phyloP scores from a whole-genome alignment of 1,140 invertebrate genomes.

The Oryzaephilus surinamensis region DNA sequence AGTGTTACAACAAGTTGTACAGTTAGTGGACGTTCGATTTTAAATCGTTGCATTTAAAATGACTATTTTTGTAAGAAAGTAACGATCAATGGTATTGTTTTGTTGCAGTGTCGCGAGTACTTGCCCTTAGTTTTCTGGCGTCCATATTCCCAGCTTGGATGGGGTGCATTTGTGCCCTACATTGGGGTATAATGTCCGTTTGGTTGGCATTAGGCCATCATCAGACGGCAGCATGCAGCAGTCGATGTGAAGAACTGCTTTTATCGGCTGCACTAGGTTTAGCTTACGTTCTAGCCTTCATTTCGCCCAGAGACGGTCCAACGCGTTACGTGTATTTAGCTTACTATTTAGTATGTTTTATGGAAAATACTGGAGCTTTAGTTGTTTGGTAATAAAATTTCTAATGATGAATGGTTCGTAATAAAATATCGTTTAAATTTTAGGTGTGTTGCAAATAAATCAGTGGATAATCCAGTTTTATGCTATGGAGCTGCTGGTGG shows the following conservation, averaged over 20 bases:
- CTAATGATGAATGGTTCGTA: background rate
- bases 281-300: conserved; percentile 39
- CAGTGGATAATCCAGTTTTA: conserved; percentile 29
- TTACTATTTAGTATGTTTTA: conserved; percentile 40
- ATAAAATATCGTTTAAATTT: conserved; percentile 9
- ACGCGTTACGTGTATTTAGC: conserved; percentile 39
- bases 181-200: conserved; percentile 36
- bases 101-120: conserved; percentile 31
- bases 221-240: conserved; percentile 35
- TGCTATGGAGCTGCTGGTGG: conserved; percentile 35
- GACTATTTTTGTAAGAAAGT: too few relatives aligned
- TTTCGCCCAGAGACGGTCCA: conserved; percentile 39
- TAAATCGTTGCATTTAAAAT: too few relatives aligned
- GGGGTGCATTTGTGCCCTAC: conserved; percentile 33
- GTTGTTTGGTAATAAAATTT: conserved; percentile 36
- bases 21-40: too few relatives aligned
- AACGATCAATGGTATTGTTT: background rate
- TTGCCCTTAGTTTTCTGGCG: conserved; percentile 34
- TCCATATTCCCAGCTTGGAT: conserved; percentile 36
- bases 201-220: conserved; percentile 36
- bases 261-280: conserved; percentile 36
- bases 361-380: conserved; percentile 40
- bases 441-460: conserved; percentile 34
- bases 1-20: background rate
- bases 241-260: conserved; percentile 38